These are phyloP conservation scores for Gryllus bimaculatus DNA, from an alignment of 1,140 invertebrate species.

Conservation along the genomic window DNA sequence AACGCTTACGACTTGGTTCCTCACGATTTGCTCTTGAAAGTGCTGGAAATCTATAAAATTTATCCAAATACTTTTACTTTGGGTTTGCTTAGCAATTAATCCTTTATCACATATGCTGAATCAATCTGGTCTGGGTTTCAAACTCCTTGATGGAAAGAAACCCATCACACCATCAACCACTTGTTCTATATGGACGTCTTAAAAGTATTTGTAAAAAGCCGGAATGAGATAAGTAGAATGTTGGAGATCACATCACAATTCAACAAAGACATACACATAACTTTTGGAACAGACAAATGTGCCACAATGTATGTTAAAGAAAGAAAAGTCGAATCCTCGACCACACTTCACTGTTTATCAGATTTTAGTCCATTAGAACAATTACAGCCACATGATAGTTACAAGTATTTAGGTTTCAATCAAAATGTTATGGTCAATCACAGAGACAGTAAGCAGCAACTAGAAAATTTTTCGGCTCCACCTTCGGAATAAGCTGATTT, in stretches of 20 bases:
- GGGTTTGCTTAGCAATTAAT: not conserved
- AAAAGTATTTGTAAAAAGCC: not conserved
- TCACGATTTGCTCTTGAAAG: not conserved
- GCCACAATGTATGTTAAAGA: no score
- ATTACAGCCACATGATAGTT: no score
- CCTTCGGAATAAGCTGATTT: no score
- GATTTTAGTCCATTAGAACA: no score
- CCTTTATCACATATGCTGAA: conserved; percentile 8
- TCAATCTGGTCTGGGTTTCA: not conserved
- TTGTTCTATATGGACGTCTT: conserved; percentile 6
- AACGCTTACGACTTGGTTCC: conserved; percentile 6
- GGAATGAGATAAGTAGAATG: not conserved
- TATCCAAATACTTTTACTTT: not conserved
- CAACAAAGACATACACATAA: not conserved
- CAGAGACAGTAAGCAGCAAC: no score
- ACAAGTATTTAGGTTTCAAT: no score
- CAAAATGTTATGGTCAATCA: no score
- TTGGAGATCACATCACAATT: not conserved
- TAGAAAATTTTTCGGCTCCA: no score
- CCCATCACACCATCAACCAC: not conserved
- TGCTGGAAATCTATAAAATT: conserved; percentile 3
- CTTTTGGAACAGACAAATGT: conserved; percentile 8
- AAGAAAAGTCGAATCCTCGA: no score
- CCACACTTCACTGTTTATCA: no score
- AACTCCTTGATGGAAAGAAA: not conserved